Base-by-base conservation (phyloP, 2,797 vertebrate species). In the Sebastes itinus region DNA sequence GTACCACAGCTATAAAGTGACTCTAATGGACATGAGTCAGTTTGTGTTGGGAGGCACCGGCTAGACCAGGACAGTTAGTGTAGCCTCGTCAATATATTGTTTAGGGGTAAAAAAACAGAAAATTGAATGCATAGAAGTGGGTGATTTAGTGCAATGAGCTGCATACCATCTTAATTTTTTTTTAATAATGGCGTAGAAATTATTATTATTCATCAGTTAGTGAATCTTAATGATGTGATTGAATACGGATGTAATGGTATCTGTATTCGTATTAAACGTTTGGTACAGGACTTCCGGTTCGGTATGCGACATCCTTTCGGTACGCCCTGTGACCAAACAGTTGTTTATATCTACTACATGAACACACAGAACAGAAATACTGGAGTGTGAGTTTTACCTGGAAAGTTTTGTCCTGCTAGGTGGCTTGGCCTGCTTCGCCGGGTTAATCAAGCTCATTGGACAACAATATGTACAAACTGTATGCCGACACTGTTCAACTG, bases 371-470 rank as follows among this genome's bases (percentile, higher is more conserved):
- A 42, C 38, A 42, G 38, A 42, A 42, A 42, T 42, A 1, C 38
- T 42, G 6, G 38, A 42, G 42, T 46, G 42, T 1, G 16, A 46
- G 16, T 46, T 46, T 46, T 46, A 46, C 0, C 42, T 46, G 42
- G 42, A 46, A 46, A 46, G 42, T 46, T 46, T 46, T 46, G 42
- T 46, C 38, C 14, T 42, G 38, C 38, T 16, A 42, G 38, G 14
- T 42, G 38, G 38, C 0, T 42, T 42, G 0, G 38, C 38, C 38
- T 14, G 14, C 38, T 42, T 16, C 38, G 6, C 38, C 1, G 14
- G 14, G 38, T 42, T 42, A 42, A 42, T 42, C 14, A 42, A 42
- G 38, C 38, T 42, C 38, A 42, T 42, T 42, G 14, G 14, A 42
- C 38, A 42, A 42, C 38, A 1, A 42, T 42, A 16, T 42, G 38